Percentiles rank a stretch among this genome's conserved stretches.
Conservation (phyloP, 2,797 vertebrate species). For the Artibeus lituratus region DNA sequence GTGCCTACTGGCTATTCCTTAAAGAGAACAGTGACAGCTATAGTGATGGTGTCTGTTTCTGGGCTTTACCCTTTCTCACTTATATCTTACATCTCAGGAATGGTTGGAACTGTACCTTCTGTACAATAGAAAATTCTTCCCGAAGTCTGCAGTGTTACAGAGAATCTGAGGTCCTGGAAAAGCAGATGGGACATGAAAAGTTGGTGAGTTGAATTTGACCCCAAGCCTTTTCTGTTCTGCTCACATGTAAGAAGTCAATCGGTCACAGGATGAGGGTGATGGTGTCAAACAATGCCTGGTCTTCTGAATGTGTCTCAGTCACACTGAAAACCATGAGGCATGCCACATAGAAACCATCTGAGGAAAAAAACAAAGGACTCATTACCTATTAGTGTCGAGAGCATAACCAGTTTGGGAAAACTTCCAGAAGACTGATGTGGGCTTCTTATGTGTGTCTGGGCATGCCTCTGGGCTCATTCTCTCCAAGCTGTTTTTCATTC, state of each 20-base stretch:
- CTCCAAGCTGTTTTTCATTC: background rate
- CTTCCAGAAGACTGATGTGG: background rate
- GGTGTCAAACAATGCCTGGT: no score
- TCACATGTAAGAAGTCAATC: background rate
- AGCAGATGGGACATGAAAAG: background rate
- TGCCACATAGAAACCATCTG: background rate
- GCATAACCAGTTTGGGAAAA: background rate
- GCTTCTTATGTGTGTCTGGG: background rate
- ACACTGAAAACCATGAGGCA: background rate
- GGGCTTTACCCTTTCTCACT: background rate
- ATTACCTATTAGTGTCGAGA: background rate
- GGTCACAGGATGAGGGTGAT: background rate
- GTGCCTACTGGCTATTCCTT: fast-evolving
- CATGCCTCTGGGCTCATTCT: background rate
- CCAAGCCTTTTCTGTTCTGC: background rate
- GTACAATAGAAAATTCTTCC: background rate
- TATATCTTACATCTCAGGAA: background rate
- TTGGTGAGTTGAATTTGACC: background rate
- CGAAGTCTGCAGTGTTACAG: fast-evolving
- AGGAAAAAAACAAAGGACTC: background rate
- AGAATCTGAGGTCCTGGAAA: background rate
- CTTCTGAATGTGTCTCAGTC: background rate
- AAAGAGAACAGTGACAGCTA: background rate
- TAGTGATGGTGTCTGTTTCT: background rate
- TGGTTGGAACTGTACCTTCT: slow-evolving; percentile 62